Conservation (phyloP, 2,888 invertebrate species). For the Tachina lurida region DNA sequence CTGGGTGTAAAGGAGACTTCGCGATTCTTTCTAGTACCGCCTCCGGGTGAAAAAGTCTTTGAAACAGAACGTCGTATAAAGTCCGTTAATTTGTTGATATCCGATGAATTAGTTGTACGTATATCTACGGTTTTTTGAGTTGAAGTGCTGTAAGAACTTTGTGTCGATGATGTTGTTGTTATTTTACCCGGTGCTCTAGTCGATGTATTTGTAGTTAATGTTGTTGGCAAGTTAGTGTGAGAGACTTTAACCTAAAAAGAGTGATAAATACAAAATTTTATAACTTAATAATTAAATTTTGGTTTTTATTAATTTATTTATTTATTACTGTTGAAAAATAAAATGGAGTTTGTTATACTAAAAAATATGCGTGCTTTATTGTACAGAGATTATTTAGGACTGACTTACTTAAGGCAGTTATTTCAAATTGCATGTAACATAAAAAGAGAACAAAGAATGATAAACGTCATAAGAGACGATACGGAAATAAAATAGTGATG, state of each 20-base stretch:
- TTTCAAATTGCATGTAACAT: no score
- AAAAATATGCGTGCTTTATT: no score
- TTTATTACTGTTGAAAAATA: no score
- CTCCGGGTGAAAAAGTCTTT: constrained; percentile 74
- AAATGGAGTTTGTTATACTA: no score
- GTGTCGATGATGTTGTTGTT: constrained; percentile 76
- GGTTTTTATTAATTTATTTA: no score
- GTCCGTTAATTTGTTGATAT: constrained; percentile 79
- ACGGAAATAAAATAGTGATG: not conserved
- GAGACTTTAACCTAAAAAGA: constrained; percentile 65
- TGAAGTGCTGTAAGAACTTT: constrained; percentile 76
- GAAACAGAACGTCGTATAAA: constrained; percentile 81
- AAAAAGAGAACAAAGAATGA: no score
- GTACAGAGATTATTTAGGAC: no score
- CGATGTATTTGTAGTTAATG: constrained; percentile 78
- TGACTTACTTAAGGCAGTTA: no score
- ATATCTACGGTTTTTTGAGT: constrained; percentile 79
- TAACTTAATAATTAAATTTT: no score
- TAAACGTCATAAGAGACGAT: no score
- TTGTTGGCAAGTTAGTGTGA: constrained; percentile 74
- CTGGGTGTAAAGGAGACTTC: constrained; percentile 73
- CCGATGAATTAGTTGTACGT: constrained; percentile 76
- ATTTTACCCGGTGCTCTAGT: constrained; percentile 72
- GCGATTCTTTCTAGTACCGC: constrained; percentile 44
- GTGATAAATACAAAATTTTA: no score